Evolutionary conservation across 2,113 vertebrate genomes (phyloP).

Genomic region (Rallus limicola): DNA sequence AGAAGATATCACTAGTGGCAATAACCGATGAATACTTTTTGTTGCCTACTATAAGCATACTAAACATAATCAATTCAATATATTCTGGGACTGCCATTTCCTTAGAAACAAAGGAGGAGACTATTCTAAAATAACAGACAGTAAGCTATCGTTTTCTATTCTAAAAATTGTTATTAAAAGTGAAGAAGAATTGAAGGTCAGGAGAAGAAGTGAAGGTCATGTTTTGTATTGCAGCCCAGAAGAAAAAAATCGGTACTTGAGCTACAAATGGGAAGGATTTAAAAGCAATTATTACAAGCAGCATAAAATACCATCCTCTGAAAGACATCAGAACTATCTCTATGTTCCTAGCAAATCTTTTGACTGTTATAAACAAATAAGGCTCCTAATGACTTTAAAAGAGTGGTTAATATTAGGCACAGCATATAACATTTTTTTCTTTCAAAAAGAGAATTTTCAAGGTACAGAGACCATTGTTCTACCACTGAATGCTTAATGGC

Average conservation of each 20-base stretch:
- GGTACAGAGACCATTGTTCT: neutral
- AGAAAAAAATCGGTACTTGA: neutral
- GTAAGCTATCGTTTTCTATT: neutral
- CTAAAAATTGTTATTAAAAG: neutral
- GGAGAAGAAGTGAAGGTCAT: neutral
- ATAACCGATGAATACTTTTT: neutral
- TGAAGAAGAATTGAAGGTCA: neutral
- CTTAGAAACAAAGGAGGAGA: neutral
- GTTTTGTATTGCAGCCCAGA: neutral
- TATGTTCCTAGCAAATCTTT: neutral
- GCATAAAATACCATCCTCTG: neutral
- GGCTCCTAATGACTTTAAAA: neutral
- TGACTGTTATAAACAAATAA: neutral
- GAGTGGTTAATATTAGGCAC: neutral
- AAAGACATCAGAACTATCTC: neutral
- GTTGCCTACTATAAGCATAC: neutral
- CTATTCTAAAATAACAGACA: neutral
- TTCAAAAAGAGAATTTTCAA: neutral
- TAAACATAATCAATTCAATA: neutral
- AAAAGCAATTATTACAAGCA: neutral
- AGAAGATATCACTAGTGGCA: neutral
- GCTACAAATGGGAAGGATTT: neutral
- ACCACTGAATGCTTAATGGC: neutral
- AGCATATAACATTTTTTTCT: neutral
- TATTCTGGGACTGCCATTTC: neutral